Evolutionary conservation across 2,113 vertebrate species (phyloP), one percentile per base, ranked within the genome.

Genomic region (Chamaetylas fuelleborni): DNA sequence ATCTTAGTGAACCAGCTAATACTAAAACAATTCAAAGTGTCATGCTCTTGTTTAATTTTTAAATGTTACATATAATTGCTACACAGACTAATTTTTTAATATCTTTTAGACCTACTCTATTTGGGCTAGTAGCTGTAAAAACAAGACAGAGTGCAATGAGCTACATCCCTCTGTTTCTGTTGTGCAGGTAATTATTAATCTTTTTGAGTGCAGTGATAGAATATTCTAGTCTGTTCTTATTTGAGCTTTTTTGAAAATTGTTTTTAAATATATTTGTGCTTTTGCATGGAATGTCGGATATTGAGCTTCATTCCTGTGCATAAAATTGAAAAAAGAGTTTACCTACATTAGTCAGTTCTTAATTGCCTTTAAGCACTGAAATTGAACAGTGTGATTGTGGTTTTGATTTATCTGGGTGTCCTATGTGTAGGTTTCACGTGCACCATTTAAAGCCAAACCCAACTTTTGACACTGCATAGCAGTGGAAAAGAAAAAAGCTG

Each of bases 91-190:
- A 81, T 72, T 24, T 74, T 34, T 76, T 66, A 76, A 6, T 96
- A 13, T 95, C 38, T 96, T 96, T 40, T 38, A 99, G 99, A 99
- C 98, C 4, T 99, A 99, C 80, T 99, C 99, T n/a, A 97, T 99
- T 95, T 99, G 99, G 99, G 99, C 99, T 57, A 99, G 99, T 97
- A 99, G 98, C 96, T 99, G 99, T 97, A 99, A 99, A 98, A 99
- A 98, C 97, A 99, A 99, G 97, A 98, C 98, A 0, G 98, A 99
- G 81, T 99, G 99, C 97, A 99, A 99, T 86, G 98, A 99, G 88
- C 98, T 99, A 94, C 99, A 99, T 96, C 99, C 99, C 23, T 99
- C 98, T 81, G 98, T 99, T 91, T 99, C 99, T 78, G 99, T 99
- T 83, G 98, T 99, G 17, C 99, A 99, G 99, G 99, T 99, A 98